phyloP scores from a whole-genome alignment of 2,888 invertebrate species.

The Rhagonycha lutea region DNA sequence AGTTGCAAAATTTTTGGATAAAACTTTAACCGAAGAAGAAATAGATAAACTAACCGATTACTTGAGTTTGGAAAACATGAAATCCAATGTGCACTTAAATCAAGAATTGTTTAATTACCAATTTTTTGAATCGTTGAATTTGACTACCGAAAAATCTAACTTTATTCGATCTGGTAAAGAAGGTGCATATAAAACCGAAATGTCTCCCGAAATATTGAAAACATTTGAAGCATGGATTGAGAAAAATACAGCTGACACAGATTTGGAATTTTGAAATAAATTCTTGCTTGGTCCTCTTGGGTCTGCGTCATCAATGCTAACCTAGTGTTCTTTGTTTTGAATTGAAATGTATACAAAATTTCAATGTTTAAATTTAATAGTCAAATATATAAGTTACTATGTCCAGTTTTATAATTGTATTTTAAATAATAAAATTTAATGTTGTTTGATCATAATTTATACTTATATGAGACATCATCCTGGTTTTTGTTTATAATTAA shows the following conservation, averaged over 20 bases:
- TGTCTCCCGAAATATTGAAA: constrained; percentile 71
- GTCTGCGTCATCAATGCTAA: too few species aligned
- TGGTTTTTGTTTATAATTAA: too few species aligned
- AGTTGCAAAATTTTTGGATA: constrained; percentile 53
- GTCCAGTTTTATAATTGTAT: too few species aligned
- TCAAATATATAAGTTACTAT: too few species aligned
- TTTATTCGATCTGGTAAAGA: constrained; percentile 58
- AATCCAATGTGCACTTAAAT: constrained; percentile 47
- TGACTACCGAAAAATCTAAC: constrained; percentile 45
- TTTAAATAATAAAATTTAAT: too few species aligned
- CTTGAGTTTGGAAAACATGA: constrained; percentile 59
- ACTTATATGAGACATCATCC: too few species aligned
- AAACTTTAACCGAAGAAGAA: constrained; percentile 46
- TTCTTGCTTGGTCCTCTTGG: too few species aligned
- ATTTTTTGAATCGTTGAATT: constrained; percentile 45
- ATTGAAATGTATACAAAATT: too few species aligned
- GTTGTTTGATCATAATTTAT: too few species aligned
- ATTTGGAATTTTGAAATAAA: constrained; percentile 35
- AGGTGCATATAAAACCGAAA: constrained; percentile 56
- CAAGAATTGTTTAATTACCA: constrained; percentile 30
- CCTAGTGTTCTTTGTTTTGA: too few species aligned
- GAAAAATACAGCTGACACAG: constrained; percentile 64
- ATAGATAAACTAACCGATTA: constrained; percentile 51
- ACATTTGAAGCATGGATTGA: constrained; percentile 75
- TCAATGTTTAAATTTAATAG: too few species aligned